Percentiles rank a stretch among this genome's conserved stretches.
Evolutionary conservation across 2,888 invertebrate species (phyloP).

Genomic region (Neria commutata): DNA sequence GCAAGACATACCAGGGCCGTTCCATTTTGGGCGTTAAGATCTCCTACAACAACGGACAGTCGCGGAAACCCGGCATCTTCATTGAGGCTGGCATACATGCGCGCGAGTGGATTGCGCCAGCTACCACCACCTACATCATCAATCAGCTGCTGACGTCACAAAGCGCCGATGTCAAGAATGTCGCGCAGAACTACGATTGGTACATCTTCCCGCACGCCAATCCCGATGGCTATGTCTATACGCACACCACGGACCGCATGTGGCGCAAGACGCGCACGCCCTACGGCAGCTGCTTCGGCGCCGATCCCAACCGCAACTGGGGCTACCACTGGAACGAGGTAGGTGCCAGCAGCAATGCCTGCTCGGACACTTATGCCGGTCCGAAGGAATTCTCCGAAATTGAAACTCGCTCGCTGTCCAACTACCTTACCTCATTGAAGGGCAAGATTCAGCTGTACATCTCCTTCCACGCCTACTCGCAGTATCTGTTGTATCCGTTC

Average conservation of each 20-base stretch:
- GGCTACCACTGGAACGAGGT: slow-evolving; percentile 70
- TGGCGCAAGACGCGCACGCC: slow-evolving; percentile 72
- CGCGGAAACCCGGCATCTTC: slow-evolving; percentile 65
- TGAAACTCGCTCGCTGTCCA: slow-evolving; percentile 66
- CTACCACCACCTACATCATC: slow-evolving; percentile 68
- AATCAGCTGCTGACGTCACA: slow-evolving; percentile 68
- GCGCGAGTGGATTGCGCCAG: slow-evolving; percentile 78
- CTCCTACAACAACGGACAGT: slow-evolving; percentile 52
- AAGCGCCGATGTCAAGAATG: slow-evolving; percentile 61
- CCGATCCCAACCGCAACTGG: slow-evolving; percentile 82
- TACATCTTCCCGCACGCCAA: slow-evolving; percentile 78
- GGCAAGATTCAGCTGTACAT: slow-evolving; percentile 69
- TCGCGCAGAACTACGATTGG: slow-evolving; percentile 71
- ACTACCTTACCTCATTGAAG: slow-evolving; percentile 64
- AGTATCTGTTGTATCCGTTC: slow-evolving; percentile 72
- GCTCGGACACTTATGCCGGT: slow-evolving; percentile 72
- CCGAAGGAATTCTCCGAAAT: slow-evolving; percentile 73
- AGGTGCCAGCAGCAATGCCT: slow-evolving; percentile 67
- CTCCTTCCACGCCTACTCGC: slow-evolving; percentile 77
- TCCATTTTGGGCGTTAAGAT: slow-evolving; percentile 68
- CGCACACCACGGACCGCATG: slow-evolving; percentile 66
- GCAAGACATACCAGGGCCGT: slow-evolving; percentile 67
- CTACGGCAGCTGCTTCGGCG: slow-evolving; percentile 66
- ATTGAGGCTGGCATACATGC: slow-evolving; percentile 73
- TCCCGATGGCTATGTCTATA: slow-evolving; percentile 77